Evolutionary conservation across 2,888 invertebrate species (phyloP).

Genomic region (Apocheima hispidaria): DNA sequence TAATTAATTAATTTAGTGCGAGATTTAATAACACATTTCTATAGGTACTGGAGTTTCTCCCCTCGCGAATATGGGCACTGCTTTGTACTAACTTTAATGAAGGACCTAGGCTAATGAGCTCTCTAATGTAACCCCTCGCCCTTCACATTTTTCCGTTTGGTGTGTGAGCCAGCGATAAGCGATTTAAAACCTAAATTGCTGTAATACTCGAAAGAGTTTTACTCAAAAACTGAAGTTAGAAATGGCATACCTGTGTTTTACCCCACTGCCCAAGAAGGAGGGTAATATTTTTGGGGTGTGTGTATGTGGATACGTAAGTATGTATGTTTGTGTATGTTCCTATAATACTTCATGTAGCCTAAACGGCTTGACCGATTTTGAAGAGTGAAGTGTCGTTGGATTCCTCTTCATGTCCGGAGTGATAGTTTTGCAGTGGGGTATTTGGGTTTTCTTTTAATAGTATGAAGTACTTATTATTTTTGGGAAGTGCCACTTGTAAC

Average conservation of each 20-base stretch:
- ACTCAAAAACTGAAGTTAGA: not conserved
- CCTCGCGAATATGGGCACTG: conserved; percentile 35
- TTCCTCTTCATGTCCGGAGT: too few species aligned
- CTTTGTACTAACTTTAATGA: conserved; percentile 39
- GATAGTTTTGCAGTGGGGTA: too few species aligned
- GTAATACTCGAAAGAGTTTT: not conserved
- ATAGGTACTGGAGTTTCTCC: conserved; percentile 41
- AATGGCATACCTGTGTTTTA: not conserved
- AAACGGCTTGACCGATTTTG: too few species aligned
- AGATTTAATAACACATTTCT: conserved; percentile 46
- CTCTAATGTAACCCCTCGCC: conserved; percentile 14
- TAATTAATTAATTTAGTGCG: too few species aligned
- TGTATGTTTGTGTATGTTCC: too few species aligned
- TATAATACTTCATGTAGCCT: too few species aligned
- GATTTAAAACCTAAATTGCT: conserved; percentile 7
- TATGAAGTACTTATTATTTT: too few species aligned
- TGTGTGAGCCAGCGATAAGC: conserved; percentile 26
- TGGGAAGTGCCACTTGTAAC: not conserved
- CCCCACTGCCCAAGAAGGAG: too few species aligned
- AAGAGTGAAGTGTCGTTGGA: too few species aligned
- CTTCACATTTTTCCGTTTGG: conserved; percentile 22
- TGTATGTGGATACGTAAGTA: too few species aligned
- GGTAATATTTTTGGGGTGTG: too few species aligned
- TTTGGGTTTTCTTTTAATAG: too few species aligned
- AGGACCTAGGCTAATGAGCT: conserved; percentile 30